Base-by-base conservation (phyloP, 2,888 invertebrate species). In the Melanchra persicariae region DNA sequence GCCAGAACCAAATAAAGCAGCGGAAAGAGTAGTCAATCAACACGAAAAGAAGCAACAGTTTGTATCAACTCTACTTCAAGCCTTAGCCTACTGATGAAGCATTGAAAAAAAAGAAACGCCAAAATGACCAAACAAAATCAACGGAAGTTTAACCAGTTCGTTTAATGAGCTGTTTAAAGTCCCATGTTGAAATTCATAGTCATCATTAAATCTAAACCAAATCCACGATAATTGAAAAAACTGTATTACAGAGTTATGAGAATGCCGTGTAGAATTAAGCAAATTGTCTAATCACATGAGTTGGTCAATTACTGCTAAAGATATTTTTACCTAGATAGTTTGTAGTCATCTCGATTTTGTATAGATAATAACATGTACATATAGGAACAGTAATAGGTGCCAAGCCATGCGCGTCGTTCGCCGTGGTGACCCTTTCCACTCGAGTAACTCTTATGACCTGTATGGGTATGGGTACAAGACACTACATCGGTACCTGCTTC, bases 401-500 rank as follows among this genome's bases (percentile, higher is more conserved):
- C 65, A 73, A 73, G 74, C 60, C 74, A 65, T 57, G 79, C 65
- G 74, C 79, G 51, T 79, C 65, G 60, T 73, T 59, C 37, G 65
- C 55, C 79, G 55, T 57, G 40, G 65, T 54, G 74, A 58, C 65
- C 74, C 79, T 74, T 79, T 49, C 51, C 76, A 76, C 65, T 79
- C 40, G 76, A 76, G 60, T 73, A 22, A 57, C 30, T 79, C 77
- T 66, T 49, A 47, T 61, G 54, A 79, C 77, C 72, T 77, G 77
- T 77, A 77, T 79, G 79, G 77, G 65, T 76, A 69, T 73, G n/a
- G n/a, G n/a, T 70, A 82, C 77, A 77, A 73, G 74, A 66, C 58
- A 63, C 62, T 47, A 63, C 43, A 77, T 12, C 45, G 37, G 45
- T 49, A 40, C 72, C 49, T 62, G 81, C 81, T 87, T 74, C 24